phyloP scores from a whole-genome alignment of 2,113 vertebrate species.

The Passer montanus region DNA sequence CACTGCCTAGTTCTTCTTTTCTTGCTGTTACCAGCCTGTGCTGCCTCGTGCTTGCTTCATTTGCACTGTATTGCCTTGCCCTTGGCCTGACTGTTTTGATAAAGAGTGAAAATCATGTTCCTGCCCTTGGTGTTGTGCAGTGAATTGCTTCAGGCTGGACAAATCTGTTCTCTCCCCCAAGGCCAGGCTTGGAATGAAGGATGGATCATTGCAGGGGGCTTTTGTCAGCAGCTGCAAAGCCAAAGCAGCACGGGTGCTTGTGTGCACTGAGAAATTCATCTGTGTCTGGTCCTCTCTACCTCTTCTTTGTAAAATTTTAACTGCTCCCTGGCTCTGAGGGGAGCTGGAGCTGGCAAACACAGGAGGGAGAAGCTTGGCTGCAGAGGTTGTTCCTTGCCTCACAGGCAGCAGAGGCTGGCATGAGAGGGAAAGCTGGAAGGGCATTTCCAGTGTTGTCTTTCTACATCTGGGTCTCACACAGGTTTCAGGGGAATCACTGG shows the following conservation, averaged over 20 bases:
- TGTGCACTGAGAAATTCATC: not conserved
- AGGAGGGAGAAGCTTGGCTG: not conserved
- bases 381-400: not conserved
- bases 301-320: not conserved
- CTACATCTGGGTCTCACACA: not conserved
- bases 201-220: not conserved
- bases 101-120: not conserved
- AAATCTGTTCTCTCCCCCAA: not conserved
- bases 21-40: not conserved
- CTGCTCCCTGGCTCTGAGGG: not conserved
- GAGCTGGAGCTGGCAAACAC: not conserved
- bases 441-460: not conserved
- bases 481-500: not conserved
- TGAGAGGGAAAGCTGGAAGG: not conserved
- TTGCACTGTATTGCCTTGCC: not conserved
- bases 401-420: not conserved
- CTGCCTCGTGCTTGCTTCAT: not conserved
- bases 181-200: not conserved
- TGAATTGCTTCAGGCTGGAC: not conserved
- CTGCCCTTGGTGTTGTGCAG: not conserved
- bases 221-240: not conserved
- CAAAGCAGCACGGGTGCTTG: fast-evolving
- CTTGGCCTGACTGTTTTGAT: not conserved
- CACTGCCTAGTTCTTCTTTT: not conserved
- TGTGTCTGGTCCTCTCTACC: not conserved